Base-by-base conservation (phyloP, 2,888 invertebrate species). In the Branchellion lobata region DNA sequence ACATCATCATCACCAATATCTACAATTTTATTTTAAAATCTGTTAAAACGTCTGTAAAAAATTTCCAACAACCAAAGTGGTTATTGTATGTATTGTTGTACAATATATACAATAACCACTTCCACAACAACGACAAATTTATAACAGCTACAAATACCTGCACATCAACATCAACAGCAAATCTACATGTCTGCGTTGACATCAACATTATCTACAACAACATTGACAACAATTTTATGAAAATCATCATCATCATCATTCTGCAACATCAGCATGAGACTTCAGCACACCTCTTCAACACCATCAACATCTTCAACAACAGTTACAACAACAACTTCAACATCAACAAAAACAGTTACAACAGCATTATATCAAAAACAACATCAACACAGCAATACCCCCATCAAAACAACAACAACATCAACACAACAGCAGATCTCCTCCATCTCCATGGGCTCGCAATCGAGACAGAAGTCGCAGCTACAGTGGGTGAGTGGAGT, bases 381-480 rank as follows among this genome's bases (percentile, higher is more conserved):
- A 40, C 40, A 40, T 8, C 40, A 40, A 40, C 40, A 57, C 61
- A 24, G 21, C 61, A 57, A n/a, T n/a, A 40, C 14, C 40, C 40
- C 14, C 40, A 40, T 40, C 40, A 40, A 5, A 40, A 40, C 40
- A 40, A 40, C 40, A 8, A 40, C 40, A 40, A 40, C 40, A 40
- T 8, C 40, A 40, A 40, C 40, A 57, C 61, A 24, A 57, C 61
- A 57, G 61, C n/a, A 57, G 61, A 57, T 57, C 61, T 5, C 61
- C 61, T 14, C 61, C 61, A 24, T 40, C 61, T 14, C 61, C 61
- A 24, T 57, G 61, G 61, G n/a, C 61, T 5, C 21, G 61, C 5
- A 5, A 5, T 57, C 61, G 61, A 3, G 21, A 57, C 61, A 8
- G 61, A 3, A 57, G 61, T 57, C 61, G 61, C 21, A 57, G 61